Conservation (phyloP, 2,888 invertebrate species). For the Tridacna gigas region DNA sequence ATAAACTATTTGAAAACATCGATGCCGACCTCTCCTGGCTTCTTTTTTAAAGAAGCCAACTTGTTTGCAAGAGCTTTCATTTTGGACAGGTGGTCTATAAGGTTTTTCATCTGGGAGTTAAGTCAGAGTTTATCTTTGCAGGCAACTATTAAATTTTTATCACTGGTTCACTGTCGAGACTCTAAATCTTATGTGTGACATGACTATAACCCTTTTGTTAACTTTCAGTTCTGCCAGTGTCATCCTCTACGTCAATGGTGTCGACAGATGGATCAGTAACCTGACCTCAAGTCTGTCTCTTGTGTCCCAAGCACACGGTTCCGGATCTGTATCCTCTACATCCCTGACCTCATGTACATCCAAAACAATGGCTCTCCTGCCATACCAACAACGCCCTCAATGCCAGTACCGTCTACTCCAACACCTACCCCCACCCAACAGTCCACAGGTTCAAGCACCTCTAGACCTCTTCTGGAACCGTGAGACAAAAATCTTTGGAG, state of each 20-base stretch:
- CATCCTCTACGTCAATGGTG: not conserved
- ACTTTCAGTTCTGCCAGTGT: slow-evolving; percentile 37
- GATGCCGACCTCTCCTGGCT: too few relatives aligned
- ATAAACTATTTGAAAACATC: too few relatives aligned
- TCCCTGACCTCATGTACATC: slow-evolving; percentile 49
- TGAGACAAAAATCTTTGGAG: slow-evolving; percentile 97
- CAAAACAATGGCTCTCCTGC: slow-evolving; percentile 59
- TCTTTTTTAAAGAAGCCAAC: too few relatives aligned
- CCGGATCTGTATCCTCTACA: slow-evolving; percentile 53
- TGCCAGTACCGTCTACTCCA: slow-evolving; percentile 69
- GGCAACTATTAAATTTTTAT: too few relatives aligned
- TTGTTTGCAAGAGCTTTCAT: too few relatives aligned
- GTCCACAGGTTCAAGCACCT: slow-evolving; percentile 54
- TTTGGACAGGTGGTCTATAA: too few relatives aligned
- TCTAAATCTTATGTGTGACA: too few relatives aligned
- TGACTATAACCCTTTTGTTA: too few relatives aligned
- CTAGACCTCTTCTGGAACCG: slow-evolving; percentile 77
- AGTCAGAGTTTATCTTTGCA: too few relatives aligned
- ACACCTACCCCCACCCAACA: too few relatives aligned
- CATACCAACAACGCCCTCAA: slow-evolving; percentile 51
- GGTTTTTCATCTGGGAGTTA: too few relatives aligned
- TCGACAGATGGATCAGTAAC: slow-evolving; percentile 14
- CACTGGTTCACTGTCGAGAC: too few relatives aligned
- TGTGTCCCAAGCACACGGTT: slow-evolving; percentile 46
- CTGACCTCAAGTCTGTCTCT: slow-evolving; percentile 15